Percentiles rank a stretch among this genome's conserved stretches.
These are phyloP conservation scores for Diuraphis noxia DNA, from an alignment of 1,140 invertebrate genomes.

Conservation along the genomic window DNA sequence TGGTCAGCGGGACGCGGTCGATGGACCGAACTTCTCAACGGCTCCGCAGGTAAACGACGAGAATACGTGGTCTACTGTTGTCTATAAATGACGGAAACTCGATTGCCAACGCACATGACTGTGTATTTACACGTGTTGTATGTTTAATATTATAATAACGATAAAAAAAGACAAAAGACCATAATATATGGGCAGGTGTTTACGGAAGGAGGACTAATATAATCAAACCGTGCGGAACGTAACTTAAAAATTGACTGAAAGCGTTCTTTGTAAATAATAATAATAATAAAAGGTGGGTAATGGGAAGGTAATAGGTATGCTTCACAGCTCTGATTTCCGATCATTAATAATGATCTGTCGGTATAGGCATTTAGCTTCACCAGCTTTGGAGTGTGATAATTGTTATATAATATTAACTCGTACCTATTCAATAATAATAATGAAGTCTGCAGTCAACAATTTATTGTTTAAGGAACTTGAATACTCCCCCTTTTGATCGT, in stretches of 20 bases:
- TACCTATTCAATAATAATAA: background rate
- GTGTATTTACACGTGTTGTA: background rate
- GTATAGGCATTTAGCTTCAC: background rate
- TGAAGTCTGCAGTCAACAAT: background rate
- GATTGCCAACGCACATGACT: background rate
- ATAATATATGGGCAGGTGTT: background rate
- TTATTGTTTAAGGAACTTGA: background rate
- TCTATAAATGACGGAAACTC: background rate
- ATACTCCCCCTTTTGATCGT: background rate
- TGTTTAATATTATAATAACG: background rate
- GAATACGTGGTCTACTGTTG: background rate
- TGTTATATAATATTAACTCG: background rate
- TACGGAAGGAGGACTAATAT: background rate
- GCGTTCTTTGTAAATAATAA: no score
- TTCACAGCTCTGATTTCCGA: background rate
- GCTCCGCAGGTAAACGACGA: background rate
- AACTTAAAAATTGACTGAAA: background rate
- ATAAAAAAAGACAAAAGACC: background rate
- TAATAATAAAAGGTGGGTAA: no score
- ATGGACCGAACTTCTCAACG: background rate
- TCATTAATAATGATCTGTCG: background rate
- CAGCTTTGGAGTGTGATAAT: background rate
- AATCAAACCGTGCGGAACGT: background rate
- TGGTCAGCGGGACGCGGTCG: background rate
- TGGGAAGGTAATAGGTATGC: background rate